Base-by-base conservation (phyloP, 2,888 invertebrate genomes). In the Odiellus spinosus region DNA sequence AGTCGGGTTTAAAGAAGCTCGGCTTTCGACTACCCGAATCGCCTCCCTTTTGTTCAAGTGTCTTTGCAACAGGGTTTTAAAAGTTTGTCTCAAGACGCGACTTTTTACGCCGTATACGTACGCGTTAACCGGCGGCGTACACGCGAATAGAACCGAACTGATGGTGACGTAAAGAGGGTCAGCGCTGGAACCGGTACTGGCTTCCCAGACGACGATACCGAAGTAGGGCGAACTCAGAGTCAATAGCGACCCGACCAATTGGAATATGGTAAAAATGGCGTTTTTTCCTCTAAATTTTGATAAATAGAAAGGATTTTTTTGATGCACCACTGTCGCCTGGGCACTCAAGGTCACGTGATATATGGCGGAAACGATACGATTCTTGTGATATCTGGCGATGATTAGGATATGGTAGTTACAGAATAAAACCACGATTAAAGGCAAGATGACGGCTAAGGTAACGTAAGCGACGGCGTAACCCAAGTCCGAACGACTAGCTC, bases 301-400 rank as follows among this genome's bases (percentile, higher is more conserved):
- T 40, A 79, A 73, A 53, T 77, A 75, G 63, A 82, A 81, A 8
- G 82, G 82, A 60, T 82, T 82, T 54, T 81, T 70, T 63, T 82
- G 82, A 36, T 60, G 54, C 3, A 59, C 60, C 35, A 61, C 60
- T 2, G 61, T 61, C 6, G 83, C 83, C 68, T 84, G 83, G 1
- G 83, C 83, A 8, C 82, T 81, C 44, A 84, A 64, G 1, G 83
- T 83, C 38, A 83, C 82, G 70, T 84, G 82, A 67, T 81, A 83
- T 55, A 84, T 82, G 19, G 84, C 83, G 40, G 82, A 81, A 21
- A 83, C 82, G 56, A 85, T 85, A 49, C 83, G 73, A 62, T 84
- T 83, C 5, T 82, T 73, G 60, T 85, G 84, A 63, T 82, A 81
- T 8, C 73, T 64, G 3, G 73, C 73, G 43, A 74, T 73, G 49